A percentile compares a stretch with the other conserved stretches of the same genome.
Evolutionary conservation across 2,888 invertebrate species (phyloP).

Genomic region (Lithophane socia): DNA sequence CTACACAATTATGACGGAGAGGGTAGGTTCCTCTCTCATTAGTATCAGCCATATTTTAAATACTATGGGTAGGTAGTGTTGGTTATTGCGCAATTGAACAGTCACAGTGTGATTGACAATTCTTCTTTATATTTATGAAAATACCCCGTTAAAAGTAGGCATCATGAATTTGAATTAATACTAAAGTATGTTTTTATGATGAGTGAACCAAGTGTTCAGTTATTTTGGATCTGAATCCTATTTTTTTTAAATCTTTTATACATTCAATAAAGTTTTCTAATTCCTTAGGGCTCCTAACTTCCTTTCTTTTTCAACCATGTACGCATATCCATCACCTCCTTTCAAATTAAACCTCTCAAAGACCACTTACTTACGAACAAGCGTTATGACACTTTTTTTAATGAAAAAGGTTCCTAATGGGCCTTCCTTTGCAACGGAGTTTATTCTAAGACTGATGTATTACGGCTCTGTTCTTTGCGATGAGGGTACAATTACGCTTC

Average conservation of each 20-base stretch:
- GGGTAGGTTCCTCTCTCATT: too few species aligned
- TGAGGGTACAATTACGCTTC: constrained; percentile 22
- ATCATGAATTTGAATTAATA: too few species aligned
- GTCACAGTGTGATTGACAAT: too few species aligned
- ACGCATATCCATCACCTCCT: constrained; percentile 19
- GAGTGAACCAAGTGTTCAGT: not conserved
- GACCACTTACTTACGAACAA: constrained; percentile 31
- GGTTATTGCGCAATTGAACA: too few species aligned
- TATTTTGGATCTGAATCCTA: not conserved
- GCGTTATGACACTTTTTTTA: constrained; percentile 59
- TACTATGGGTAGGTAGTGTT: too few species aligned
- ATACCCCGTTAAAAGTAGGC: too few species aligned
- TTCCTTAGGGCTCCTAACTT: too few species aligned
- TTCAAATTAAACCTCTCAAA: constrained; percentile 55
- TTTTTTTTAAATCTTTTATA: not conserved
- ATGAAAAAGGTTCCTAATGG: constrained; percentile 54
- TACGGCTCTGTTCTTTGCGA: constrained; percentile 17
- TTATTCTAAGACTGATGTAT: constrained; percentile 62
- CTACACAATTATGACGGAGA: too few species aligned
- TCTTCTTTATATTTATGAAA: too few species aligned
- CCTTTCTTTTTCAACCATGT: not conserved
- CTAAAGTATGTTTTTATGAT: not conserved
- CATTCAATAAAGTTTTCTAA: not conserved
- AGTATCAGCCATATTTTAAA: too few species aligned
- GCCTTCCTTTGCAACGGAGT: constrained; percentile 35